Base-by-base conservation (phyloP, 2,113 vertebrate species). In the Megaceryle torquata region DNA sequence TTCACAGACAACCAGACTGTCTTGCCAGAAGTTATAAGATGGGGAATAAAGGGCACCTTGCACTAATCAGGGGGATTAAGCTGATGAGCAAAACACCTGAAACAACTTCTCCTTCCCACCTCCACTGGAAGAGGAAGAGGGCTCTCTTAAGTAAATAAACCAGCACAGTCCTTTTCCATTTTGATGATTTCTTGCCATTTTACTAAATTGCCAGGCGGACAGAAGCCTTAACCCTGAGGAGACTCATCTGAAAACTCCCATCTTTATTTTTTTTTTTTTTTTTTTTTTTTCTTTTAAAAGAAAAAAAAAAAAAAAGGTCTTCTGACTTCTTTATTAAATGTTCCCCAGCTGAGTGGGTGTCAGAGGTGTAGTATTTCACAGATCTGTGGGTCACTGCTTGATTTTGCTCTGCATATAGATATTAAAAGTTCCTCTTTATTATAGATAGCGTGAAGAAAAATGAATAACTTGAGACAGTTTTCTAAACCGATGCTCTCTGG, bases 51-150 rank as follows among this genome's bases (percentile, higher is more conserved):
- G 61, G 84, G 31, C 92, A 97, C 96, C 97, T 97, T 95, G 86
- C 70, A 29, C 77, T 96, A 93, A 97, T 96, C 91, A 96, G 95
- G 94, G 76, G 69, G 56, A 88, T 86, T 21, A 91, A 69, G 61
- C 76, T 75, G 91, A 97, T 85, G 85, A 95, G 86, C 76, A 91
- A 75, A 95, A 72, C 97, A 97, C 97, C 97, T 97, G 96, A 98
- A 98, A 98, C 80, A 98, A 97, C 95, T 97, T 96, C 96, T 94
- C 81, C 85, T 93, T 87, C 75, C 94, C 95, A 96, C 95, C 97
- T 94, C 72, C 2, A 91, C 79, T 93, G 53, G 54, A 63, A 91
- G 93, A 92, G 96, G 96, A 98, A 97, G 90, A 96, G 54, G 91
- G 77, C 88, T 96, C 94, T 97, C 77, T 65, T 93, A 86, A 88